Base-by-base conservation (phyloP, 64 coral and sea anemone genomes). In the Acropora tenuis region DNA sequence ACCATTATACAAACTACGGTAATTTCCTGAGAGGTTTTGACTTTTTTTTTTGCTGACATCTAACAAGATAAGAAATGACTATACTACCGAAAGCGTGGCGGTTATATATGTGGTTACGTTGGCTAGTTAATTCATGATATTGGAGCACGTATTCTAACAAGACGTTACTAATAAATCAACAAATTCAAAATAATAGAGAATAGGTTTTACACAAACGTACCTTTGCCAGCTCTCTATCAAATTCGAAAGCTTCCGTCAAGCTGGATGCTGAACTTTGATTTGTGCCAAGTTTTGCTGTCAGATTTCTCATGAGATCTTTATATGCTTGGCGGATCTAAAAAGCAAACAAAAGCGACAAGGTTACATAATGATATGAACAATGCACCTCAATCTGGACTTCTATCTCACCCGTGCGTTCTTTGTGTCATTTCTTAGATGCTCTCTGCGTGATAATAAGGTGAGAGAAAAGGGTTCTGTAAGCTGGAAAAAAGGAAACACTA, bases 301-400 rank as follows among this genome's bases (percentile, higher is more conserved):
- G 30, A 60, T 92, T 92, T 41, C 46, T 55, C 91, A 92, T 92
- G 3, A 92, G 59, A 30, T 79, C 91, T 74, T 80, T 87, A 47
- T 71, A 87, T 42, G 83, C 91, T 43, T 87, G 46, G 30, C 91
- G 74, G 43, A 92, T 45, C 91, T 92, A 52, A 0, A 80, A 57
- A 3, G 46, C 46, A n/a, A 8, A 18, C 30, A 55, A 7, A 43
- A 87, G 3, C 41, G 30, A 30, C 30, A 53, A 8, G 1, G 50
- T 5, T 12, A 20, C 48, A 17, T 40, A 12, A 8, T 8, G 2
- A 40, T 1, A 30, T 30, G 30, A 55, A 55, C 52, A 55, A 55
- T 13, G 60, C 11, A 17, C 13, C 1, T 30, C 68, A 71, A 20
- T 6, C 68, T 19, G 4, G 8, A 19, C 2, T 71, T 12, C 47